Conservation (phyloP, 2,888 invertebrate species). For the Augiades crinisus region DNA sequence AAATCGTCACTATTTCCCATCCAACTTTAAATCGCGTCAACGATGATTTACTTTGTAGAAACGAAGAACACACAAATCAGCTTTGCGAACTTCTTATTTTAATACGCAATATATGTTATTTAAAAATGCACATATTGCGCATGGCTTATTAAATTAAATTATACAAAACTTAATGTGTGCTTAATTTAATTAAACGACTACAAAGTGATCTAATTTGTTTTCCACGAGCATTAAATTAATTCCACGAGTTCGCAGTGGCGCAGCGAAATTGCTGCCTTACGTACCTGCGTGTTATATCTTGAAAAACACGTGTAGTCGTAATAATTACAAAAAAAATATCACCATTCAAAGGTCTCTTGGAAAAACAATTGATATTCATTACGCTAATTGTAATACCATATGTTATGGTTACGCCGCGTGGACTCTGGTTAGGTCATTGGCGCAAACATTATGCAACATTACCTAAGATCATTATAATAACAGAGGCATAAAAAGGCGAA, state of each 20-base stretch:
- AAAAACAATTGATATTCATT: slow-evolving; percentile 25
- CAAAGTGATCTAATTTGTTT: slow-evolving; percentile 52
- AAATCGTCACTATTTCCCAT: too few relatives aligned
- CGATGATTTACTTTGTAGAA: too few relatives aligned
- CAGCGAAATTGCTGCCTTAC: slow-evolving; percentile 43
- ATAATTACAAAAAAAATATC: slow-evolving; percentile 38
- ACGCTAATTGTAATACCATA: slow-evolving; percentile 22
- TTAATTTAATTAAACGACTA: slow-evolving; percentile 1
- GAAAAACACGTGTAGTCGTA: slow-evolving; percentile 44
- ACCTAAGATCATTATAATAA: slow-evolving; percentile 1
- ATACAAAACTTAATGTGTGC: background rate
- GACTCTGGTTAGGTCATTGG: slow-evolving; percentile 23
- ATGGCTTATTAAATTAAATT: too few relatives aligned
- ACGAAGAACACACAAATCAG: too few relatives aligned
- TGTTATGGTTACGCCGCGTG: slow-evolving; percentile 21
- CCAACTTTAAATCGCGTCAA: too few relatives aligned
- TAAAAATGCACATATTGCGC: too few relatives aligned
- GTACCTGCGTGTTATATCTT: slow-evolving; percentile 38
- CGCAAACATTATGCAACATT: slow-evolving; percentile 10
- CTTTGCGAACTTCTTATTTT: too few relatives aligned
- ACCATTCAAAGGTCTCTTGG: slow-evolving; percentile 37
- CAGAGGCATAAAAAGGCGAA: background rate
- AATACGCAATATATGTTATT: background rate
- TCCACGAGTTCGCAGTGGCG: slow-evolving; percentile 63
- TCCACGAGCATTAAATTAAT: slow-evolving; percentile 41